Percentiles rank a stretch among this genome's conserved stretches.
These are phyloP conservation scores for Tachina lurida DNA, from an alignment of 2,888 invertebrate species.

Conservation along the genomic window DNA sequence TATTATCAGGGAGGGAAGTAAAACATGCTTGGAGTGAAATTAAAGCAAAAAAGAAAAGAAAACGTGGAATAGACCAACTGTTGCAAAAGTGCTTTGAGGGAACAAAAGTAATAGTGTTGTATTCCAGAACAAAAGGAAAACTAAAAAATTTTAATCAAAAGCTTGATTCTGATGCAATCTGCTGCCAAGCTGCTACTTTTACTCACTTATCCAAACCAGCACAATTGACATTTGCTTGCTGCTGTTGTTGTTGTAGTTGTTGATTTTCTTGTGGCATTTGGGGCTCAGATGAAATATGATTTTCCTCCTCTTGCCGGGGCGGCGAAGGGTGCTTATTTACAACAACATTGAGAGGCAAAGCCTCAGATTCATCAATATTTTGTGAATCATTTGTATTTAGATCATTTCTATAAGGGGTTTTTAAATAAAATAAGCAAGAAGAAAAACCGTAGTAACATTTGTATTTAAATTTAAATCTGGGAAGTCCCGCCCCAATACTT, in stretches of 20 bases:
- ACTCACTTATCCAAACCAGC: slow-evolving; percentile 80
- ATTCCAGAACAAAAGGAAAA: not conserved
- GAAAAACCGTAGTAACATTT: not conserved
- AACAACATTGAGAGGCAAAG: slow-evolving; percentile 75
- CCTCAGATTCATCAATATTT: slow-evolving; percentile 68
- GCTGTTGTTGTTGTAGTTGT: slow-evolving; percentile 58
- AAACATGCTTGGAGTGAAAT: not conserved
- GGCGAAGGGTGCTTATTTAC: slow-evolving; percentile 79
- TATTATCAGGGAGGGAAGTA: not conserved
- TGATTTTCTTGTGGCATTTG: slow-evolving; percentile 62
- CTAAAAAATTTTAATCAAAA: slow-evolving; percentile 34
- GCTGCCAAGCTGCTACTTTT: slow-evolving; percentile 67
- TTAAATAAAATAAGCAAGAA: slow-evolving; percentile 39
- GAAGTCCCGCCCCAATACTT: not conserved
- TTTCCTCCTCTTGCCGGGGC: slow-evolving; percentile 72
- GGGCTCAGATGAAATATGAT: slow-evolving; percentile 13
- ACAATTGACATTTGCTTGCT: slow-evolving; percentile 76
- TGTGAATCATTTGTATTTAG: slow-evolving; percentile 72
- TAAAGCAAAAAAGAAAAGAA: not conserved
- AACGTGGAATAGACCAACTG: not conserved
- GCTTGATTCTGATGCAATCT: not conserved
- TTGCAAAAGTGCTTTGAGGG: not conserved
- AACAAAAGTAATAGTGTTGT: not conserved
- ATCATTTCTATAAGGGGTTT: slow-evolving; percentile 34
- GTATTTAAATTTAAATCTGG: not conserved